Percentiles rank a stretch among this genome's conserved stretches.
Evolutionary conservation across 2,888 invertebrate species (phyloP).

Genomic region (Galeruca laticollis): DNA sequence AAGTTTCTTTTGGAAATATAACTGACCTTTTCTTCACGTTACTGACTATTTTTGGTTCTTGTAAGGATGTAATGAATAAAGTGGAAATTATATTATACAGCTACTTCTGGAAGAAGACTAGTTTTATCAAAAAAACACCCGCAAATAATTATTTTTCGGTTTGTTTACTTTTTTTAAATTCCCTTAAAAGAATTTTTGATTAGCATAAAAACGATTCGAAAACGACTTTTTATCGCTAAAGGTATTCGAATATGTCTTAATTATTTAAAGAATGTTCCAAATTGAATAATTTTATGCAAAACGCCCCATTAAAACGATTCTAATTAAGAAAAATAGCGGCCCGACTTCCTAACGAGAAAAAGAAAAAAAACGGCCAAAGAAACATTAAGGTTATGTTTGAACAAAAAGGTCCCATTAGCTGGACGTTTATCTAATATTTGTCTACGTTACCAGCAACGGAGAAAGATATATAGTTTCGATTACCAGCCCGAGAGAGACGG

Average conservation of each 20-base stretch:
- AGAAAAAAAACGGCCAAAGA: conserved; percentile 55
- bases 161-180: no score
- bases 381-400: conserved; percentile 65
- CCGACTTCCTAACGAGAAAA: conserved; percentile 41
- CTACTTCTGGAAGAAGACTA: no score
- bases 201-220: no score
- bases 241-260: conserved; percentile 6
- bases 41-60: no score
- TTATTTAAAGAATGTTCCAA: conserved; percentile 34
- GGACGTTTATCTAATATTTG: conserved; percentile 67
- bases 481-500: conserved; percentile 51
- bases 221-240: no score
- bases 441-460: conserved; percentile 60
- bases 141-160: no score
- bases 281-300: conserved; percentile 43
- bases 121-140: no score
- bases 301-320: conserved; percentile 34
- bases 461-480: conserved; percentile 47
- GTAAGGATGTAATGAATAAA: no score
- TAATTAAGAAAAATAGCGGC: conserved; percentile 44
- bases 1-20: no score
- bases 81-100: no score
- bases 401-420: conserved; percentile 66
- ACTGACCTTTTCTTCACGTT: no score
- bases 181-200: no score